Conservation (phyloP, 1,140 invertebrate genomes). For the Scaptomyza pallida region DNA sequence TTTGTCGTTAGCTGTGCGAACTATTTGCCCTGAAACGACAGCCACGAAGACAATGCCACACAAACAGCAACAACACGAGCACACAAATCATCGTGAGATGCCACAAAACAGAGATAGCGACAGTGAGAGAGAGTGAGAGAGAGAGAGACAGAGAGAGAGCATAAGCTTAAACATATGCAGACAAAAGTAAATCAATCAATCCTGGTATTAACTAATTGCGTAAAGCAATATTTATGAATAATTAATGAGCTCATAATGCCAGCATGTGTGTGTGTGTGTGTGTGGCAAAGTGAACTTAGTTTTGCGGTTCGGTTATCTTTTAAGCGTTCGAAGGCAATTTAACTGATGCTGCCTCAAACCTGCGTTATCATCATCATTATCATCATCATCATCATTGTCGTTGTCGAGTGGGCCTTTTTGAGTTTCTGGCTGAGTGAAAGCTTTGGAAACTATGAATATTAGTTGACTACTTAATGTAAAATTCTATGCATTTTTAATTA, state of each 20-base stretch:
- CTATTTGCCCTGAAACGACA: constrained; percentile 62
- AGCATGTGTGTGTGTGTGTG: neutral
- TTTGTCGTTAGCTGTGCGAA: constrained; percentile 63
- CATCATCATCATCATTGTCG: no score
- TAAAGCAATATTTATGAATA: constrained; percentile 78
- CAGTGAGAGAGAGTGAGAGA: neutral
- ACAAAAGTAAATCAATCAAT: constrained; percentile 72
- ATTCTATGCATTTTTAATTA: constrained; percentile 66
- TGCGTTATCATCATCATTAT: constrained; percentile 10
- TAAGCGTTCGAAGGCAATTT: constrained; percentile 38
- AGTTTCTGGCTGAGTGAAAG: constrained; percentile 49
- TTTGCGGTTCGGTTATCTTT: constrained; percentile 54
- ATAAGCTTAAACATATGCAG: constrained; percentile 41
- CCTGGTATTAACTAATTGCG: constrained; percentile 75
- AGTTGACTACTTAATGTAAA: constrained; percentile 62
- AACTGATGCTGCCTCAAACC: constrained; percentile 2
- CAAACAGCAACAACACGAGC: constrained; percentile 18
- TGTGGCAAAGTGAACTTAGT: constrained; percentile 21
- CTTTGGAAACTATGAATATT: constrained; percentile 60
- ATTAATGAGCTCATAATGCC: constrained; percentile 73
- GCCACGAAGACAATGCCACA: constrained; percentile 54
- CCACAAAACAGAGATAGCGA: constrained; percentile 28
- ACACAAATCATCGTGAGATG: constrained; percentile 50
- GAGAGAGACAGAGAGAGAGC: neutral
- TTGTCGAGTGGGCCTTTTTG: constrained; percentile 39